Evolutionary conservation across 2,113 vertebrate genomes (phyloP).

Genomic region (Nanorana parkeri): DNA sequence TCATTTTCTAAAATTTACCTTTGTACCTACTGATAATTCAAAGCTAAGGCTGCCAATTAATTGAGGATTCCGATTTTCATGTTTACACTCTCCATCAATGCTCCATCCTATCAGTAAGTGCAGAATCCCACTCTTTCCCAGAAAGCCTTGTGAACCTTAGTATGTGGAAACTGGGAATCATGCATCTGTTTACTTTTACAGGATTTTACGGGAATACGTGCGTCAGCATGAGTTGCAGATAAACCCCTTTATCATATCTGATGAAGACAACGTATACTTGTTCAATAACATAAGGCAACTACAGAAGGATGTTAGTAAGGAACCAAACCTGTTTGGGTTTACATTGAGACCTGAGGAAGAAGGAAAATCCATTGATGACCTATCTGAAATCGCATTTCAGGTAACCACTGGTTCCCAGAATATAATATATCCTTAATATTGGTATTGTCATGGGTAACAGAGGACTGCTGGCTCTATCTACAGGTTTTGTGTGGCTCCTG

Average conservation of each 20-base stretch:
- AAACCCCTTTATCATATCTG: constrained; percentile 21
- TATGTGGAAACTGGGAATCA: too few species aligned
- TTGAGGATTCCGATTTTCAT: too few species aligned
- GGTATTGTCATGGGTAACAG: too few species aligned
- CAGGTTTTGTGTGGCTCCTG: background rate
- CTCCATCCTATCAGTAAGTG: too few species aligned
- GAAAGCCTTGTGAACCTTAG: too few species aligned
- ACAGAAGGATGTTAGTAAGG: background rate
- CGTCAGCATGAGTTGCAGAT: background rate
- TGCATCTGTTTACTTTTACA: background rate
- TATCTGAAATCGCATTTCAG: background rate
- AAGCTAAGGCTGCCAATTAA: too few species aligned
- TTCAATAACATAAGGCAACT: constrained; percentile 42
- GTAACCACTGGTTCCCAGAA: background rate
- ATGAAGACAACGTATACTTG: constrained; percentile 18
- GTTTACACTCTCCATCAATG: too few species aligned
- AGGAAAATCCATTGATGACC: background rate
- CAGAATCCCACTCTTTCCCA: too few species aligned
- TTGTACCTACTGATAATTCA: too few species aligned
- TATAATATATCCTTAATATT: too few species aligned
- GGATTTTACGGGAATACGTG: constrained; percentile 21
- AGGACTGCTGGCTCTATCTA: too few species aligned
- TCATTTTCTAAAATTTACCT: too few species aligned
- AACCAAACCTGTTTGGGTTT: constrained; percentile 29
- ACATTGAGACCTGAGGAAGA: background rate